Evolutionary conservation across 2,888 invertebrate species (phyloP).

Genomic region (Volucella inanis): DNA sequence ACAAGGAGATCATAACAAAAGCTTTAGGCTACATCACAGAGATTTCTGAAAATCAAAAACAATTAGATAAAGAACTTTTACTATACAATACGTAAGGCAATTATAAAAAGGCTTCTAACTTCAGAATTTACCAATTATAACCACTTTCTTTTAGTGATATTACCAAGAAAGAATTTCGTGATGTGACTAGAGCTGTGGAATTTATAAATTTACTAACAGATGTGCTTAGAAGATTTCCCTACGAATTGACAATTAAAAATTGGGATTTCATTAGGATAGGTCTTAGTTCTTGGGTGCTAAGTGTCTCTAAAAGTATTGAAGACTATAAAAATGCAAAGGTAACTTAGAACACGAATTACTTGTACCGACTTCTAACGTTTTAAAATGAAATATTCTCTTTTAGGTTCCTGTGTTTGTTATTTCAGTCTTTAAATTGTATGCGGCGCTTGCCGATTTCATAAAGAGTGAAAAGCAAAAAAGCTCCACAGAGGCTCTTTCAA

Average conservation of each 20-base stretch:
- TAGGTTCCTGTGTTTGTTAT: slow-evolving; percentile 84
- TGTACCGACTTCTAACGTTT: neutral
- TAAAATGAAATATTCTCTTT: neutral
- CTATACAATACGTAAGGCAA: slow-evolving; percentile 83
- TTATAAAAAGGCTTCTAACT: neutral
- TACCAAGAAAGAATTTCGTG: slow-evolving; percentile 76
- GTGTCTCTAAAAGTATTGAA: slow-evolving; percentile 83
- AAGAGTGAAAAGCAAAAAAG: slow-evolving; percentile 80
- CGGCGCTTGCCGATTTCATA: slow-evolving; percentile 83
- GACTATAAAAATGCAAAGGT: slow-evolving; percentile 85
- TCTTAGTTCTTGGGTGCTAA: slow-evolving; percentile 87
- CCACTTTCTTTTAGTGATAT: slow-evolving; percentile 77
- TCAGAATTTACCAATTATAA: neutral
- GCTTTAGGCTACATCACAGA: slow-evolving; percentile 80
- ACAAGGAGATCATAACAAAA: slow-evolving; percentile 79
- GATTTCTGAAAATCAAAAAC: slow-evolving; percentile 79
- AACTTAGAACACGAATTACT: slow-evolving; percentile 19
- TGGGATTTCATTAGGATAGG: slow-evolving; percentile 91
- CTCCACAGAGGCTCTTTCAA: slow-evolving; percentile 80
- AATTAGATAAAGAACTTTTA: slow-evolving; percentile 80
- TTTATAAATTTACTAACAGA: slow-evolving; percentile 80
- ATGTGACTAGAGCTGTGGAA: slow-evolving; percentile 79
- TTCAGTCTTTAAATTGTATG: slow-evolving; percentile 84
- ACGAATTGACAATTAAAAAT: slow-evolving; percentile 82
- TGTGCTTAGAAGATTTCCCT: slow-evolving; percentile 79